A percentile compares a stretch with the other conserved stretches of the same genome.
Conservation (phyloP, 2,888 invertebrate species). For the Nomada goodeniana region DNA sequence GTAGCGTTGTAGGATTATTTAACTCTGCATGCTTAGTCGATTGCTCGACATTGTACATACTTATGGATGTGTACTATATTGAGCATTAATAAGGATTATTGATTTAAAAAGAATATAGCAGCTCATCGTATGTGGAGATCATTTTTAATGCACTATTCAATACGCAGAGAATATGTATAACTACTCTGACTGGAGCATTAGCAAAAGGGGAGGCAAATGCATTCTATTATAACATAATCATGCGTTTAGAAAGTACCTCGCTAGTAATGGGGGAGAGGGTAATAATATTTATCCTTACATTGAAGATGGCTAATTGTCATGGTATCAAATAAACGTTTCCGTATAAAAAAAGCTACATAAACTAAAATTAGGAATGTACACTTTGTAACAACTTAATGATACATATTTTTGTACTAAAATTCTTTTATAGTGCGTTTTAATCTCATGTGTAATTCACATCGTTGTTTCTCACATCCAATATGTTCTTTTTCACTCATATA, state of each 20-base stretch:
- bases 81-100: slow-evolving; percentile 61
- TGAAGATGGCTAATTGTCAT: slow-evolving; percentile 23
- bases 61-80: slow-evolving; percentile 54
- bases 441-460: background rate
- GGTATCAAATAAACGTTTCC: slow-evolving; percentile 6
- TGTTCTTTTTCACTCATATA: slow-evolving; percentile 12
- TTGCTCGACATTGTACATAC: slow-evolving; percentile 71
- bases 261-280: slow-evolving; percentile 40
- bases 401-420: slow-evolving; percentile 3
- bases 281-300: slow-evolving; percentile 29
- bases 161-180: slow-evolving; percentile 51
- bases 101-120: slow-evolving; percentile 55
- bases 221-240: slow-evolving; percentile 34
- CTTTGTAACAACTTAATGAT: slow-evolving; percentile 4
- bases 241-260: slow-evolving; percentile 63
- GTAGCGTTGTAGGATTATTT: slow-evolving; percentile 64
- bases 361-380: background rate
- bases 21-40: slow-evolving; percentile 79
- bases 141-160: slow-evolving; percentile 65
- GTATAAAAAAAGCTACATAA: background rate
- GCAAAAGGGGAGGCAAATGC: slow-evolving; percentile 45
- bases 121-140: slow-evolving; percentile 60
- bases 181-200: slow-evolving; percentile 70
- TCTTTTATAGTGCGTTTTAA: slow-evolving; percentile 18
- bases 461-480: slow-evolving; percentile 14